Evolutionary conservation across 1,140 invertebrate species (phyloP), one percentile per base, ranked within the genome.

Genomic region (Colletes gigas): DNA sequence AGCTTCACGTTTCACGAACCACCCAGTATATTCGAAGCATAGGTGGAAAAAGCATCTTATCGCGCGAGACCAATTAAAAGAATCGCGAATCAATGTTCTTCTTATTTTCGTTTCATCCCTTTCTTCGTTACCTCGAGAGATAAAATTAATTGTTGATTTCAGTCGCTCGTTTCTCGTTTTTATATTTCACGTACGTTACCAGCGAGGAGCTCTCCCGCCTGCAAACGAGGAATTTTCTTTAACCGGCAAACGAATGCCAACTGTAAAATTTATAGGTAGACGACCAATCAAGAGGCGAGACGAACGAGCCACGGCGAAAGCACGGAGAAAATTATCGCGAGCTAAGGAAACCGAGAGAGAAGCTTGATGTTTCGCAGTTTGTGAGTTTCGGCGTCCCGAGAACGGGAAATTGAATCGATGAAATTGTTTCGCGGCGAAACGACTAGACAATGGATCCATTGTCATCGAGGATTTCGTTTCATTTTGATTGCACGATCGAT

Each of bases 231-330:
- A 55, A 82, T 78, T 82, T 71, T 67, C 75, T 82, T 69, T 59
- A 59, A 78, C 68, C 70, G 50, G 63, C 65, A 52, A 52, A 44
- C 66, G 60, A 82, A 71, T 44, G 54, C 19, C 30, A 30, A 44
- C 67, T 30, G 78, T 78, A 78, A 82, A 78, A 78, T 82, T 82
- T 71, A 82, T 65, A 44, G 69, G 4, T 5, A 44, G 50, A 17
- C 67, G 54, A 52, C 75, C 75, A 82, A 82, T 82, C 62, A 39
- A 12, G 44, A 30, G 8, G 14, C 67, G 52, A 71, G 19, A 44
- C 30, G 57, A 78, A 82, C 44, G 75, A 66, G 68, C 10, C 63
- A 70, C 54, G 9, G 44, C 6, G 67, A 67, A 78, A 78, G 50
- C 68, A 6, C 39, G 19, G 57, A 63, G n/a, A 12, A 55, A 78